Evolutionary conservation across 2,888 invertebrate genomes (phyloP).

Genomic region (Drosophila pegasa): DNA sequence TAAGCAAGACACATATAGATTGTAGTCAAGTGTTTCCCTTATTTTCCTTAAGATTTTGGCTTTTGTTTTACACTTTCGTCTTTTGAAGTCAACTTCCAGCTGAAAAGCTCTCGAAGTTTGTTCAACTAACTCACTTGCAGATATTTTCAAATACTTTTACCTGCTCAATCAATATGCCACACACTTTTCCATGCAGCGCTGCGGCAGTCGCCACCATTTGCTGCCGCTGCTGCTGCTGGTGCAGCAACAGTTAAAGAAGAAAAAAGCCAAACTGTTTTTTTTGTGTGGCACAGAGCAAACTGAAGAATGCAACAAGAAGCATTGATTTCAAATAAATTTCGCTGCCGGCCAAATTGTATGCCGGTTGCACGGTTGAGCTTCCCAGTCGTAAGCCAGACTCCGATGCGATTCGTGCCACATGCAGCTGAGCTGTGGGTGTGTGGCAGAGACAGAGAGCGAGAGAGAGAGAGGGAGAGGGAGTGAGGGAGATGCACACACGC

Average conservation of each 20-base stretch:
- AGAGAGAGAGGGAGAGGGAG: neutral
- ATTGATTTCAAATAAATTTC: slow-evolving; percentile 82
- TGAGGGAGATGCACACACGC: slow-evolving; percentile 59
- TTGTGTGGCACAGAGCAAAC: slow-evolving; percentile 60
- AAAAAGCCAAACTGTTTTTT: slow-evolving; percentile 19
- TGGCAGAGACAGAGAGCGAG: slow-evolving; percentile 22
- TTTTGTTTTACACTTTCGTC: no score
- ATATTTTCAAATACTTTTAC: neutral
- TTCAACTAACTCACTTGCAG: neutral
- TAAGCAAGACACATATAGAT: no score
- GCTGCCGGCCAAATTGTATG: slow-evolving; percentile 82
- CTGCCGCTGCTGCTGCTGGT: slow-evolving; percentile 44
- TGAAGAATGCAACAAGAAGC: slow-evolving; percentile 81
- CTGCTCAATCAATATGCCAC: slow-evolving; percentile 38
- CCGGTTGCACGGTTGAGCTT: slow-evolving; percentile 73
- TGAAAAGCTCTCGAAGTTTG: neutral
- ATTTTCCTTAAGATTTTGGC: no score
- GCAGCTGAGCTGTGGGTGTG: slow-evolving; percentile 73
- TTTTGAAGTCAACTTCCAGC: neutral
- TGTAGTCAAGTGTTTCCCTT: no score
- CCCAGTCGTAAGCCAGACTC: slow-evolving; percentile 13
- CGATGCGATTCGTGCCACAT: slow-evolving; percentile 69
- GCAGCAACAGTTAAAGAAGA: slow-evolving; percentile 64
- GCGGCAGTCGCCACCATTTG: slow-evolving; percentile 51
- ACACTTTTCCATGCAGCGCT: slow-evolving; percentile 41